Evolutionary conservation across 2,113 vertebrate genomes (phyloP).

Genomic region (Holacanthus passer): DNA sequence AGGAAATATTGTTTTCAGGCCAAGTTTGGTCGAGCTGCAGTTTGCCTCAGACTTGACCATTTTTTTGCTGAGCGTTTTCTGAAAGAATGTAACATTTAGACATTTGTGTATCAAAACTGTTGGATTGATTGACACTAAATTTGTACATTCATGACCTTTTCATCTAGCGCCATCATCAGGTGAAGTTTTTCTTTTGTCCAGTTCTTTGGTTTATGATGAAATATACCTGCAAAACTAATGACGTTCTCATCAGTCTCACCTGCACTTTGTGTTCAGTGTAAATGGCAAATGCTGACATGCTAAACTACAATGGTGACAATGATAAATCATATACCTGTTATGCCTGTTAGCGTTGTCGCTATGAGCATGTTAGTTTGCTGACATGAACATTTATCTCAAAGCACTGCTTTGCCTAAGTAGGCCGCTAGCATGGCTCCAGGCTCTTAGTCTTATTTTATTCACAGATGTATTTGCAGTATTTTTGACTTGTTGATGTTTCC

Average conservation of each 20-base stretch:
- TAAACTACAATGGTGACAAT: not conserved
- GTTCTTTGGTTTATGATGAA: no score
- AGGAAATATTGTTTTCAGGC: not conserved
- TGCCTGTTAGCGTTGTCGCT: no score
- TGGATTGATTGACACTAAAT: not conserved
- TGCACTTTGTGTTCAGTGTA: not conserved
- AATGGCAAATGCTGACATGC: not conserved
- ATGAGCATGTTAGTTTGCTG: not conserved
- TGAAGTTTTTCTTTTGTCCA: no score
- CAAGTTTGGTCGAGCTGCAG: not conserved
- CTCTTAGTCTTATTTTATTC: not conserved
- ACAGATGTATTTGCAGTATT: not conserved
- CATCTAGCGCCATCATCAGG: no score
- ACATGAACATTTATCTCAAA: not conserved
- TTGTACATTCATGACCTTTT: no score
- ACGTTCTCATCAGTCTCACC: not conserved
- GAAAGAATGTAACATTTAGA: not conserved
- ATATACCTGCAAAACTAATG: not conserved
- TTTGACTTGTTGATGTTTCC: not conserved
- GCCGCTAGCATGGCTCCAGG: not conserved
- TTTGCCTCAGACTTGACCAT: not conserved
- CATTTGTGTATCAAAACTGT: not conserved
- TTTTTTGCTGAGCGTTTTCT: not conserved
- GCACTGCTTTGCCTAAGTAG: not conserved
- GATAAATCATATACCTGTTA: no score